Evolutionary conservation across 2,797 vertebrate genomes (phyloP).

Genomic region (Protosalanx chinensis): DNA sequence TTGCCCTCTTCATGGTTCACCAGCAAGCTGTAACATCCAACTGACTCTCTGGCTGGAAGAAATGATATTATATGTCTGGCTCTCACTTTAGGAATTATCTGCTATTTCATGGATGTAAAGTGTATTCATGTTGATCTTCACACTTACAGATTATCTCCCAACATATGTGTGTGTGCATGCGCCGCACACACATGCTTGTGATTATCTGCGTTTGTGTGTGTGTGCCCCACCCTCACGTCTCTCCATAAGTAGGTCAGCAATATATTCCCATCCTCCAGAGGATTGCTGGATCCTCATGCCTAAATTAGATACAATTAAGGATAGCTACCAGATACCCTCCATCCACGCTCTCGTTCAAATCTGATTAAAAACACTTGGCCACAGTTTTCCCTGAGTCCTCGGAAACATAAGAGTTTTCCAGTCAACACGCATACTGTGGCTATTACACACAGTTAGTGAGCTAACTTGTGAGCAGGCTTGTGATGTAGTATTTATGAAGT

Average conservation of each 20-base stretch:
- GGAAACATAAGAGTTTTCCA: background rate
- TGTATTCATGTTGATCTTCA: background rate
- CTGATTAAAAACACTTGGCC: conserved; percentile 31
- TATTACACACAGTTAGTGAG: conserved; percentile 16
- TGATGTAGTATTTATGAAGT: conserved; percentile 23
- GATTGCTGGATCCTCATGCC: conserved; percentile 25
- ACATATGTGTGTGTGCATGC: background rate
- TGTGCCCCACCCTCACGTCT: conserved; percentile 18
- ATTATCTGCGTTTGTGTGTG: conserved; percentile 4
- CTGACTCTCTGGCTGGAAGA: conserved; percentile 1
- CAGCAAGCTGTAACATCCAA: background rate
- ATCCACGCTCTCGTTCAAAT: conserved; percentile 21
- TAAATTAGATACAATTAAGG: conserved; percentile 39
- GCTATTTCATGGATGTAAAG: background rate
- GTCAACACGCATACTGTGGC: conserved; percentile 6
- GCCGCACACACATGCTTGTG: background rate
- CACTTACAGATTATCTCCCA: background rate
- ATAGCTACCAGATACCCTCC: conserved; percentile 11
- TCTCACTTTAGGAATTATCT: background rate
- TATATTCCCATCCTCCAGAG: conserved; percentile 27
- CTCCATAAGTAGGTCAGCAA: conserved; percentile 43
- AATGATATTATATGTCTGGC: background rate
- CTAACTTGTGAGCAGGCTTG: conserved; percentile 1
- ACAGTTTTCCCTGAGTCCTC: conserved; percentile 16
- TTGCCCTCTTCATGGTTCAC: conserved; percentile 9